Evolutionary conservation across 1,140 invertebrate genomes (phyloP), one percentile per base, ranked within the genome.

Genomic region (Drosophila sucinea): DNA sequence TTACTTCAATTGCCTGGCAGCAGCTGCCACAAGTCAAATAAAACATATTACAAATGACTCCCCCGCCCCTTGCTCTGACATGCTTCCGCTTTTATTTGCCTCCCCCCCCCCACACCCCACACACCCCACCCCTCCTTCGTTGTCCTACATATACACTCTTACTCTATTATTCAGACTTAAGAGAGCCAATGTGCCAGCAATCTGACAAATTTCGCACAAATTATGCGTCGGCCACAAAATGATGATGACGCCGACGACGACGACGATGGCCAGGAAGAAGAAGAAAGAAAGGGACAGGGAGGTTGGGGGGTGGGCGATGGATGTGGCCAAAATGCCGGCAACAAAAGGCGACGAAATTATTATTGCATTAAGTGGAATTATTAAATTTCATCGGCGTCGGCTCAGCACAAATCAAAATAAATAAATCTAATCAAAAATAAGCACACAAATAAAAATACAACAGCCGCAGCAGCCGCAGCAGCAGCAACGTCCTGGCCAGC

Each of bases 381-480:
- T 89, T 89, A 89, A 89, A 89, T 89, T 89, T 89, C 84, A 89
- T 89, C 83, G 84, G 70, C 72, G 67, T 67, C 66, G 80, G 81
- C 82, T 80, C 77, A 77, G 77, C 83, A 70, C 81, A 80, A 89
- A 89, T 89, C 84, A 89, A 89, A 89, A 89, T 89, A 89, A 89
- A 89, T 89, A 89, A 89, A 89, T 89, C 84, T 89, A 84, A 89
- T 89, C 84, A 89, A 89, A 89, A 89, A 89, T 84, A 89, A 89
- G 84, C 80, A 89, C 84, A 87, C 83, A 87, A 87, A 87, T 87
- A 89, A 89, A 89, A 89, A 67, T 77, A 87, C 73, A 77, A 89
- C 73, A 87, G 71, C 70, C 73, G 75, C 76, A 67, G 56, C 56
- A 60, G 40, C 56, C 65, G 35, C 62, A 54, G 51, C 27, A 65